A percentile compares a stretch with the other conserved stretches of the same genome.
Evolutionary conservation across 1,140 invertebrate genomes (phyloP).

Genomic region (Phortica variegata): DNA sequence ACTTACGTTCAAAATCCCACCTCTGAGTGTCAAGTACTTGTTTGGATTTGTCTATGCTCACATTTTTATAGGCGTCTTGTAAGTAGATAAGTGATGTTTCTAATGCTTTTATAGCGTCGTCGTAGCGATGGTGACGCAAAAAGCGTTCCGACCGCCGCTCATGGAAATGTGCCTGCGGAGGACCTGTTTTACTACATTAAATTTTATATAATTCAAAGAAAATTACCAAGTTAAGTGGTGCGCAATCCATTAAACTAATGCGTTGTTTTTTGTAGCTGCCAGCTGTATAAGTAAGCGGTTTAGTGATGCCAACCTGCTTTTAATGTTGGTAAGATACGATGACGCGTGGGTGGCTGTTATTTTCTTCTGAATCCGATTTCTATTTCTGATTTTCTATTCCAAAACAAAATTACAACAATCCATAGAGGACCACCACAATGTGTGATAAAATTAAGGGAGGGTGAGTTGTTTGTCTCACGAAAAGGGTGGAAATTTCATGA

Average conservation of each 20-base stretch:
- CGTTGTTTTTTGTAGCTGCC: neutral
- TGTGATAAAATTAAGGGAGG: too few species aligned
- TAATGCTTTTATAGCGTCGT: conserved; percentile 47
- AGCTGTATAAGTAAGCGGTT: too few species aligned
- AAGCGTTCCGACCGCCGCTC: conserved; percentile 48
- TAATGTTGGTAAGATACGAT: too few species aligned
- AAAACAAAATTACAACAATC: too few species aligned
- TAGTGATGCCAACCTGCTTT: too few species aligned
- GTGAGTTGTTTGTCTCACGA: too few species aligned
- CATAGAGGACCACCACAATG: too few species aligned
- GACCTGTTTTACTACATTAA: neutral
- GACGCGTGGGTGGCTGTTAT: too few species aligned
- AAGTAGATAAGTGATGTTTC: conserved; percentile 45
- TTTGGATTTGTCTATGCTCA: conserved; percentile 34
- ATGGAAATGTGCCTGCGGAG: conserved; percentile 44
- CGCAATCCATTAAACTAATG: conserved; percentile 36
- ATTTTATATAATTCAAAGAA: neutral
- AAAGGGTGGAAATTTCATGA: too few species aligned
- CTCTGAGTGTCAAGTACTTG: conserved; percentile 42
- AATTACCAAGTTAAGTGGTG: conserved; percentile 50
- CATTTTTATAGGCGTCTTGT: conserved; percentile 46
- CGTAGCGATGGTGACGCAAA: conserved; percentile 42
- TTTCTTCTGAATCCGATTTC: too few species aligned
- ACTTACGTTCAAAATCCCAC: conserved; percentile 42
- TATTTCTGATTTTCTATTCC: too few species aligned